phyloP scores from a whole-genome alignment of 1,140 invertebrate genomes.

The Lepidurus couesii region DNA sequence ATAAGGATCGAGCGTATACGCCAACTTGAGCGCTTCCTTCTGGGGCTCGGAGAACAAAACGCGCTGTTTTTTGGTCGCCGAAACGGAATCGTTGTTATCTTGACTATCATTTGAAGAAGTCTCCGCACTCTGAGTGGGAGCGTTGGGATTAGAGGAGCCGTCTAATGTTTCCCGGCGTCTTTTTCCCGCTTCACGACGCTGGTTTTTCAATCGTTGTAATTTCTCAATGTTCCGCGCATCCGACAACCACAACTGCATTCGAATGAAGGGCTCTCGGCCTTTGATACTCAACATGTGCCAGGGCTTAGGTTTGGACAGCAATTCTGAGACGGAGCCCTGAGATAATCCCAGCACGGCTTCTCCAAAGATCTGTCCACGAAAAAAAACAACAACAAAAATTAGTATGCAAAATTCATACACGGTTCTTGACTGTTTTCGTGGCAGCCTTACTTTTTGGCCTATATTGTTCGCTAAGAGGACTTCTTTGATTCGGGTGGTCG shows the following conservation, averaged over 20 bases:
- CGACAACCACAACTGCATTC: conserved; percentile 95
- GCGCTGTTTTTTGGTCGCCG: conserved; percentile 73
- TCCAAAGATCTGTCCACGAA: conserved; percentile 69
- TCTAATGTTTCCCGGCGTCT: conserved; percentile 59
- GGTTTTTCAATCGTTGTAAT: conserved; percentile 46
- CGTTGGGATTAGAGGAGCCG: conserved; percentile 39
- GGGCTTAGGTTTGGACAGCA: conserved; percentile 95
- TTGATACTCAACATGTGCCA: conserved; percentile 99
- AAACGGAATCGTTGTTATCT: conserved; percentile 32
- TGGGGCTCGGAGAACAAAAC: conserved; percentile 97
- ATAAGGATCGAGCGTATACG: conserved; percentile 92
- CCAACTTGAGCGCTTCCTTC: conserved; percentile 88
- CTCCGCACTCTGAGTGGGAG: conserved; percentile 28
- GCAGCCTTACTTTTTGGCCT: conserved; percentile 74
- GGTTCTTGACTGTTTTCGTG: background rate
- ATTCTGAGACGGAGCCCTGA: conserved; percentile 93
- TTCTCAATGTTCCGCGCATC: conserved; percentile 87
- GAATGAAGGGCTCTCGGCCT: conserved; percentile 93
- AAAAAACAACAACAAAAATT: conserved; percentile 38
- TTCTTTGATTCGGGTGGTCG: conserved; percentile 96
- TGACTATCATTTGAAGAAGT: conserved; percentile 32
- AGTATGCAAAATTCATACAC: background rate
- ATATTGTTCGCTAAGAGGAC: conserved; percentile 93
- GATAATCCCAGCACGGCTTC: conserved; percentile 92
- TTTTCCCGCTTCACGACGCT: conserved; percentile 72